Base-by-base conservation (phyloP, 2,797 vertebrate genomes). In the Gymnocypris eckloni region DNA sequence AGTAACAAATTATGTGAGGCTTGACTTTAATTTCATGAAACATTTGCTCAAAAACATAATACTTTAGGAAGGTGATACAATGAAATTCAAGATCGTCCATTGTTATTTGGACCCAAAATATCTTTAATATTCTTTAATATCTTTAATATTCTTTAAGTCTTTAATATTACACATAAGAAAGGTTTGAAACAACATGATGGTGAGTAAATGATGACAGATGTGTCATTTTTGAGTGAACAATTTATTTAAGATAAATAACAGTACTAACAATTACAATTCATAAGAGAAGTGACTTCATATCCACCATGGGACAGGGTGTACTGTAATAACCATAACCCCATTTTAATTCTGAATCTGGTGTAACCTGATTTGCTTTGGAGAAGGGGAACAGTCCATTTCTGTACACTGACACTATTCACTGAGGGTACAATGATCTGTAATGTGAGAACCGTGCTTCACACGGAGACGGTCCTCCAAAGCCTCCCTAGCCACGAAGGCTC, bases 391-490 rank as follows among this genome's bases (percentile, higher is more conserved):
- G 50, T 84, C 75, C 80, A 48, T 83, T 87, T 86, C 83, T 89
- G 88, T 89, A 86, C 84, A 89, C 90, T 83, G 87, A 90, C 86
- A 88, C 92, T 59, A 90, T 91, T 92, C 88, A 93, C 61, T 11
- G 10, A 11, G 20, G 10, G 88, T 87, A 93, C 91, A 93, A 93
- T 91, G 90, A 88, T 61, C 22, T 86, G 93, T 81, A 89, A 92
- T 48, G 85, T 92, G 93, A 94, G 92, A 92, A 82, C 82, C 54
- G 20, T 45, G 86, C 86, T 82, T 75, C 88, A 91, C 91, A 91
- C 81, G 83, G 90, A 91, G 90, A 90, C 1, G 86, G 86, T 90
- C 72, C 4, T 67, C 39, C 33, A 90, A 75, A 87, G 28, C 59
- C 82, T 84, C 69, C 86, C 78, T 84, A 89, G 87, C 87, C 16